Conservation (phyloP, 2,797 vertebrate genomes). For the Podargus strigoides region DNA sequence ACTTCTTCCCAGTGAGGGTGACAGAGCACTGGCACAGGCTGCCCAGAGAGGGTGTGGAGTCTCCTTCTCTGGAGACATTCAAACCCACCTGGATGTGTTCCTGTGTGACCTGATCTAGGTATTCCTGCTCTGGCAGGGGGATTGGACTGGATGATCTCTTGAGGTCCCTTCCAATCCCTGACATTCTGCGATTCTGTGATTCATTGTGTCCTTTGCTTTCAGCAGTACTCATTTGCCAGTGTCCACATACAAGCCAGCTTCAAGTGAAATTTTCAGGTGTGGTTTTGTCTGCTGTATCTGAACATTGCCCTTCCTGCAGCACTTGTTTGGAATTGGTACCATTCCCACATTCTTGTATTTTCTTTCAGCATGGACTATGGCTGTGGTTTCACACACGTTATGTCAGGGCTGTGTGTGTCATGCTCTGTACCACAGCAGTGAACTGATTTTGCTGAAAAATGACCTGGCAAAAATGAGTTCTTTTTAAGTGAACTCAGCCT, state of each 20-base stretch:
- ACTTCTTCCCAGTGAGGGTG: too few relatives aligned
- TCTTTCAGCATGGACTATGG: neutral
- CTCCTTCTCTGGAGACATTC: too few relatives aligned
- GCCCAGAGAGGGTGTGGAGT: too few relatives aligned
- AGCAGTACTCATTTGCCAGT: neutral
- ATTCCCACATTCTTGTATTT: neutral
- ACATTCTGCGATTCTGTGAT: too few relatives aligned
- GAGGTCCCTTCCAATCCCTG: too few relatives aligned
- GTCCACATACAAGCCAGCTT: neutral
- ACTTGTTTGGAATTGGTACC: neutral
- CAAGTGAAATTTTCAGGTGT: neutral
- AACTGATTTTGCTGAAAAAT: constrained; percentile 1
- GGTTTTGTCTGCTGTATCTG: neutral
- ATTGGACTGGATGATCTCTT: too few relatives aligned
- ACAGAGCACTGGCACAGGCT: too few relatives aligned
- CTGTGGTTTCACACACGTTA: neutral
- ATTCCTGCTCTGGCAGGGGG: too few relatives aligned
- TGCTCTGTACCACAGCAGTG: neutral
- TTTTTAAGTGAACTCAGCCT: neutral
- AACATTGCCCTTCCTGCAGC: neutral
- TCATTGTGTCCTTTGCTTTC: neutral
- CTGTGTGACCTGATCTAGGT: too few relatives aligned
- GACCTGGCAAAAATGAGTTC: neutral
- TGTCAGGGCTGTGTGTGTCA: neutral
- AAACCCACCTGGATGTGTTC: too few relatives aligned